phyloP scores from a whole-genome alignment of 1,140 invertebrate genomes.

The Epicauta chinensis region DNA sequence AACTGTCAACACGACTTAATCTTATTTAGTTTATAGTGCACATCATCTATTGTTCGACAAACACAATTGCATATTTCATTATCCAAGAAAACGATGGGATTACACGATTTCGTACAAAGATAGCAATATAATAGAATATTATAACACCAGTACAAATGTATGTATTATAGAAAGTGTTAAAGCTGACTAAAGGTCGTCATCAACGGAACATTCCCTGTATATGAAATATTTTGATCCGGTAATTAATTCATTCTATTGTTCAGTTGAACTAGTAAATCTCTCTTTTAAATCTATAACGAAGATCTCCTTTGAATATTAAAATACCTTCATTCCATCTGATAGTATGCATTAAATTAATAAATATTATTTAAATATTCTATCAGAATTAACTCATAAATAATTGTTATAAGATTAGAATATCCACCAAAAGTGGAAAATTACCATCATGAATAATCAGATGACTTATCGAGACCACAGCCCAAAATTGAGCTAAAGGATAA shows the following conservation, averaged over 20 bases:
- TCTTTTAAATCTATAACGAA: constrained; percentile 13
- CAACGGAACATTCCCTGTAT: constrained; percentile 21
- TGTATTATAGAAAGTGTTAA: constrained; percentile 17
- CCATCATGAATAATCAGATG: no score
- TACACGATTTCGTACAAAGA: constrained; percentile 21
- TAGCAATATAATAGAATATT: constrained; percentile 23
- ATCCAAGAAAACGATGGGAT: constrained; percentile 30
- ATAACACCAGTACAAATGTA: constrained; percentile 31
- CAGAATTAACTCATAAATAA: no score
- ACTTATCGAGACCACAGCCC: no score
- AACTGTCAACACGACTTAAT: constrained; percentile 7
- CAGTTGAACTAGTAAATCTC: constrained; percentile 10
- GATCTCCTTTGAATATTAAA: background rate
- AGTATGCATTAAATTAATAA: no score
- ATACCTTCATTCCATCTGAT: constrained; percentile 2
- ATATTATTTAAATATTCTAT: no score
- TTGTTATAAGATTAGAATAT: no score
- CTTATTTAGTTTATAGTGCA: constrained; percentile 4
- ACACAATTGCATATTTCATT: constrained; percentile 32
- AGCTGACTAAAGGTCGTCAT: constrained; percentile 17
- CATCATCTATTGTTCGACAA: constrained; percentile 26
- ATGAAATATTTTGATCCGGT: constrained; percentile 27
- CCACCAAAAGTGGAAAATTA: no score
- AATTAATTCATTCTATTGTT: constrained; percentile 32
- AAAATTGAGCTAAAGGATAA: no score